Base-by-base conservation (phyloP, 1,140 invertebrate species). In the Drosophila malerkotliana region DNA sequence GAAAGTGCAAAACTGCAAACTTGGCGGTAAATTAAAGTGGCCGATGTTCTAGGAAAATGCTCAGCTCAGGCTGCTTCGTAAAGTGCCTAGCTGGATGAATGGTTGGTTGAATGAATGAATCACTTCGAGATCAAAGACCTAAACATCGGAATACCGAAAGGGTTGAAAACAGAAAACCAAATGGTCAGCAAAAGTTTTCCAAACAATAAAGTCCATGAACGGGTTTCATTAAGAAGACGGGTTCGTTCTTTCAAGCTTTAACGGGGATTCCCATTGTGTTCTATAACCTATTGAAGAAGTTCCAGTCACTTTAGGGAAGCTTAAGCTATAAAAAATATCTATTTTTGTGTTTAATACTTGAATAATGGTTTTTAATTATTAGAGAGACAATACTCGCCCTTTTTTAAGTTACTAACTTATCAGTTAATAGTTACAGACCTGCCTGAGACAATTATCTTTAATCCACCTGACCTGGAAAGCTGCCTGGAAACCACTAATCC, bases 21-120 rank as follows among this genome's bases (percentile, higher is more conserved):
- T 59, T 34, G 67, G 68, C 68, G 67, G 34, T 72, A 60, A 72
- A 71, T 58, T 72, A 52, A 72, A 72, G 47, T 71, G 48, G 30
- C 8, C 37, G 24, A 52, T 37, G 37, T 72, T 72, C 66, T 60
- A 47, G 68, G 68, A 32, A 59, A 58, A 12, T 51, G 37, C 18
- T 32, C 12, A 32, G 28, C 26, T 26, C 9, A 32, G 69, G 41
- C 66, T 45, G 41, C 66, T 45, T 15, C 26, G 51, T 5, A 68
- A 69, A 68, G 55, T 56, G 62, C 49, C 18, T 67, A 8, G 51
- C 51, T 45, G 18, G 47, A 68, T 54, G 9, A 21, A 21, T 21
- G 21, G 21, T 21, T 9, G 66, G 34, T 49, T 44, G 37, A 57
- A 18, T 57, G 63, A 72, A 37, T 71, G 64, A 71, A 58, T 71